Evolutionary conservation across 1,140 invertebrate genomes (phyloP).

Genomic region (Paramacrobiotus metropolitanus): DNA sequence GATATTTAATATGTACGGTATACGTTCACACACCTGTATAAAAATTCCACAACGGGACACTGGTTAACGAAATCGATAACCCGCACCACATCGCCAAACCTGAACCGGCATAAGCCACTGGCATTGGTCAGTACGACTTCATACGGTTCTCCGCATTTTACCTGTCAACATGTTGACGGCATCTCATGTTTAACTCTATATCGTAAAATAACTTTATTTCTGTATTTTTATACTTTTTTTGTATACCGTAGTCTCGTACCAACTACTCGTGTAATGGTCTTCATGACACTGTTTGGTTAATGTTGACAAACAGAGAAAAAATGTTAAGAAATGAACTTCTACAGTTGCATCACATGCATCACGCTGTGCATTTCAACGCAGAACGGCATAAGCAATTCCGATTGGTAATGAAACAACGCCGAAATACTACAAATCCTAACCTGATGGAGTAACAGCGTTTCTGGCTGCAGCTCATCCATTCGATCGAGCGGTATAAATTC

Average conservation of each 20-base stretch:
- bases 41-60: constrained; percentile 21
- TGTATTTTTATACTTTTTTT: no score
- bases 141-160: constrained; percentile 17
- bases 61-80: constrained; percentile 19
- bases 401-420: no score
- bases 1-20: not conserved
- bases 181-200: no score
- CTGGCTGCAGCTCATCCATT: constrained; percentile 16
- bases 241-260: no score
- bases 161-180: not conserved
- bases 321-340: no score
- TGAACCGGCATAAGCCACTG: constrained; percentile 19
- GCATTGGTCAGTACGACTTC: constrained; percentile 22
- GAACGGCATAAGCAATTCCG: no score
- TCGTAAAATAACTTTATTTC: no score
- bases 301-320: no score
- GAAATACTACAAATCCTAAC: constrained; percentile 12
- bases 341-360: constrained; percentile 10
- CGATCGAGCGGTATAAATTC: constrained; percentile 21
- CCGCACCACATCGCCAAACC: constrained; percentile 22
- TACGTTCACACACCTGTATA: constrained; percentile 16
- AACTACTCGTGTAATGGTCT: no score
- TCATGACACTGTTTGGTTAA: no score
- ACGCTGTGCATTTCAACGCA: constrained; percentile 12
- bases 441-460: constrained; percentile 19